Conservation (phyloP, 2,797 vertebrate genomes). For the Rhabdomys pumilio region DNA sequence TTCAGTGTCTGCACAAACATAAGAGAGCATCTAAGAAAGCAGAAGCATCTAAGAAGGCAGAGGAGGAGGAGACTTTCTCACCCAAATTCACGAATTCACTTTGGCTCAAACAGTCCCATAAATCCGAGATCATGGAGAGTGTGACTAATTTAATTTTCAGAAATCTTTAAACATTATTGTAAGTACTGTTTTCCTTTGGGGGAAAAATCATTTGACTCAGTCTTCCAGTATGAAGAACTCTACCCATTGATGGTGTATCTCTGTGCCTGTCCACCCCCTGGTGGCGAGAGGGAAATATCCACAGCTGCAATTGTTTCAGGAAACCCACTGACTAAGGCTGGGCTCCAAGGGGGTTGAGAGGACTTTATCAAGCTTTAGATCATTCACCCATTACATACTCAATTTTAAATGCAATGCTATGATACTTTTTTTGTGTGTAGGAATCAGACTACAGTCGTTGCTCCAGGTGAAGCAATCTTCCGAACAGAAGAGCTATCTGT, state of each 20-base stretch:
- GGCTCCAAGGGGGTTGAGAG: background rate
- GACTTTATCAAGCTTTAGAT: background rate
- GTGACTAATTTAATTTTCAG: background rate
- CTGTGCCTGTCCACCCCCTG: background rate
- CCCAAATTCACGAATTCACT: background rate
- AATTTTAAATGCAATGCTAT: background rate
- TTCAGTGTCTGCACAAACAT: background rate
- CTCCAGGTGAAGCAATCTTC: conserved; percentile 73
- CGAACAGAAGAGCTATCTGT: conserved; percentile 90
- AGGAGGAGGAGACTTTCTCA: background rate
- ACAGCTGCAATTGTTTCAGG: background rate
- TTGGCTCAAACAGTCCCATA: background rate
- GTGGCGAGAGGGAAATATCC: background rate
- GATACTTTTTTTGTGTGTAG: conserved; percentile 83
- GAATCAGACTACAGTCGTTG: conserved; percentile 73
- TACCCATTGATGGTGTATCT: background rate
- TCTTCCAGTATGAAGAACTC: background rate
- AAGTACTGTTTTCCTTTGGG: background rate
- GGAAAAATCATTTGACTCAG: background rate
- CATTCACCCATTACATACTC: background rate
- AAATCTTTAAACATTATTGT: conserved; percentile 44
- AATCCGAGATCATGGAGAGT: background rate
- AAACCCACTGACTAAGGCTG: background rate
- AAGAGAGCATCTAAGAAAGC: background rate
- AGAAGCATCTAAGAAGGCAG: background rate